Conservation (phyloP, 2,113 vertebrate species). For the Pelecanoides urinatrix region DNA sequence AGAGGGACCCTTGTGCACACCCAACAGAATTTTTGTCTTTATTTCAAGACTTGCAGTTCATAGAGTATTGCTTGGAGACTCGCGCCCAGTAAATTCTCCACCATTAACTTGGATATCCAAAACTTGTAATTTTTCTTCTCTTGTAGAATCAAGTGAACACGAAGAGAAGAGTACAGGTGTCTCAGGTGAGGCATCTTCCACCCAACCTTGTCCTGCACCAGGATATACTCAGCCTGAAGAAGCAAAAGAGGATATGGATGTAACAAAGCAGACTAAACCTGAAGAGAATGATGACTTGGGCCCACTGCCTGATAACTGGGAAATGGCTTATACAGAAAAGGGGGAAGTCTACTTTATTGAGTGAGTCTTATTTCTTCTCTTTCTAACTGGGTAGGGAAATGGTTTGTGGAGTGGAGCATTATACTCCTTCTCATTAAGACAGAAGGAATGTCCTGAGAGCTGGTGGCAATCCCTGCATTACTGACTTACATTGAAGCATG, state of each 20-base stretch:
- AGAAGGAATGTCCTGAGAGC: not conserved
- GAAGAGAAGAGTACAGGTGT: slow-evolving; percentile 91
- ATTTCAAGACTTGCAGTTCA: not conserved
- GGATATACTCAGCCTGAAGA: slow-evolving; percentile 81
- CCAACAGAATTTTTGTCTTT: not conserved
- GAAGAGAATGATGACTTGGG: slow-evolving; percentile 90
- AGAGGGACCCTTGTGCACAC: not conserved
- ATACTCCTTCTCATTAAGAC: not conserved
- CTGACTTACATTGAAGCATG: not conserved
- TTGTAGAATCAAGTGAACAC: slow-evolving; percentile 93
- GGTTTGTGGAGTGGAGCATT: not conserved
- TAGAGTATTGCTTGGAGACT: not conserved
- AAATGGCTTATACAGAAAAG: slow-evolving; percentile 99
- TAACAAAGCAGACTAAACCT: slow-evolving; percentile 79
- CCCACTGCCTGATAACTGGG: slow-evolving; percentile 95
- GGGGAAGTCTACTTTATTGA: slow-evolving; percentile 99
- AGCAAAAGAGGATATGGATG: slow-evolving; percentile 81
- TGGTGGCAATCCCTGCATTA: not conserved
- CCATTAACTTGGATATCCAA: not conserved
- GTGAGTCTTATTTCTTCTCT: slow-evolving; percentile 77
- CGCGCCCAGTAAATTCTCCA: not conserved
- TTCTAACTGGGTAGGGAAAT: not conserved
- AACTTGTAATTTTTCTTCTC: slow-evolving; percentile 5
- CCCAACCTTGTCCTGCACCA: slow-evolving; percentile 81
- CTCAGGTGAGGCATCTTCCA: slow-evolving; percentile 79